These are phyloP conservation scores for Anoplius nigerrimus DNA, from an alignment of 2,888 invertebrate species.

Conservation along the genomic window DNA sequence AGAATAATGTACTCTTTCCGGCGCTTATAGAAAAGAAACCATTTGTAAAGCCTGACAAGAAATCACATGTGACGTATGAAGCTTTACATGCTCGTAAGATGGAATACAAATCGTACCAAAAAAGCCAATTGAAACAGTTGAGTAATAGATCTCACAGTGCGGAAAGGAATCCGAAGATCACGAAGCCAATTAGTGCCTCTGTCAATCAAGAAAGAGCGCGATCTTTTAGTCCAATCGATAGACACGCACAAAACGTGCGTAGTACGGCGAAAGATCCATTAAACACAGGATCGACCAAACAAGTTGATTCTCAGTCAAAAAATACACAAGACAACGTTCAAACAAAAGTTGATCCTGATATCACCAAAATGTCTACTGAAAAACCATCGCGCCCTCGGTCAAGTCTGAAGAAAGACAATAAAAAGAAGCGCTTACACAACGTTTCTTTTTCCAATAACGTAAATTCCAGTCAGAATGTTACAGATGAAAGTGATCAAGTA, in stretches of 20 bases:
- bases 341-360: not conserved
- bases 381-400: conserved; percentile 13
- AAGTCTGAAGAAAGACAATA: conserved; percentile 6
- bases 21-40: not conserved
- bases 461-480: too few relatives aligned
- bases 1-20: not conserved
- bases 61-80: not conserved
- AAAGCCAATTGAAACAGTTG: too few relatives aligned
- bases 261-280: not conserved
- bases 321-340: too few relatives aligned
- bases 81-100: not conserved
- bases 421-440: conserved; percentile 29
- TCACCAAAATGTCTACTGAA: not conserved
- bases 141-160: too few relatives aligned
- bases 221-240: not conserved
- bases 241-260: not conserved
- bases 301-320: too few relatives aligned
- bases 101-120: too few relatives aligned
- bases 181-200: too few relatives aligned
- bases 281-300: too few relatives aligned
- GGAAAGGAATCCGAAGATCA: too few relatives aligned
- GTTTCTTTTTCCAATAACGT: conserved; percentile 37
- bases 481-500: not conserved
- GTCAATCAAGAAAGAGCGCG: too few relatives aligned
- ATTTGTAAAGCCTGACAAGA: not conserved